Base-by-base conservation (phyloP, 2,888 invertebrate genomes). In the Ganaspis brasiliensis region DNA sequence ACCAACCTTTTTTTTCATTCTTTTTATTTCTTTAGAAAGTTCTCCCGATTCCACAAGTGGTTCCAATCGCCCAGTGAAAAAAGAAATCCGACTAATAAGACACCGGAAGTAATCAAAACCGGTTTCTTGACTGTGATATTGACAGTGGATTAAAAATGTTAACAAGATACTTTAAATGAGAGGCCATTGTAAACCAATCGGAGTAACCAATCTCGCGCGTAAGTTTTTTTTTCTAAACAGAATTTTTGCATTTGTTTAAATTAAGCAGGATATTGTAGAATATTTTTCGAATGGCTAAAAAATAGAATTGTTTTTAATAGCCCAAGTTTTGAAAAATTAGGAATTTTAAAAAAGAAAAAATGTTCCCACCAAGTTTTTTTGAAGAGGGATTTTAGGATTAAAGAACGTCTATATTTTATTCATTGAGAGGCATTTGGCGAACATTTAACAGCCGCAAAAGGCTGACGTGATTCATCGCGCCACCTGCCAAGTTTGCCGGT, bases 11-110 rank as follows among this genome's bases (percentile, higher is more conserved):
- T n/a, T 9, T 21, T 63, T 21, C 24, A 8, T 40, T 16, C n/a
- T 35, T 19, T 19, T 3, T 10, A 9, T 31, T 31, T 31, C 8
- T 9, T 5, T 8, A 24, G 14, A 14, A 45, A 45, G n/a, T 1
- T 10, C 67, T n/a, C 40, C 19, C 21, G 21, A 59, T 52, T 73
- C 73, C 73, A 61, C 73, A 73, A 73, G 73, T 73, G 73, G 73
- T 59, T 31, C 31, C 61, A 37, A 40, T 57, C 12, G 31, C 4
- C 1, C 16, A 35, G 55, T 72, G 45, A 45, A 67, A 21, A 24
- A n/a, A 24, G 21, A 67, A 67, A 45, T 67, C 21, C 10, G 14
- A 40, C 21, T 45, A n/a, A 67, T 24, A 21, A 21, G n/a, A 8
- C 31, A 16, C 1, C 26, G 16, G 6, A 59, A 59, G 59, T 35